Base-by-base conservation (phyloP, 2,113 vertebrate genomes). In the Cettia cetti region DNA sequence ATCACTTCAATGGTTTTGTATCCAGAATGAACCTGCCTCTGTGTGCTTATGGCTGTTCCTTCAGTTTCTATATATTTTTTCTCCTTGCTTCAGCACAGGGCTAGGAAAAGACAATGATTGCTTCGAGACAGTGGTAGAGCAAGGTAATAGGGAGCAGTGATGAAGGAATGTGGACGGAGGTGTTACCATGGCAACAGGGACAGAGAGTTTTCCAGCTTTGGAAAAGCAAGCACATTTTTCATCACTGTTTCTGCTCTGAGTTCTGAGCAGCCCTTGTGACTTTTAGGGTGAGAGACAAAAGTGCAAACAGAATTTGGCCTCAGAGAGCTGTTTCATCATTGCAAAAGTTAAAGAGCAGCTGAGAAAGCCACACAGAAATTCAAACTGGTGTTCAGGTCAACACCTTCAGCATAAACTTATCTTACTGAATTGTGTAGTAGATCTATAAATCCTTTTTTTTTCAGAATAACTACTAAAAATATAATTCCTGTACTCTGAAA, bases 181-280 rank as follows among this genome's bases (percentile, higher is more conserved):
- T 27, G 96, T 97, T 97, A 37, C 96, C 92, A 96, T 95, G 92
- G 83, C 93, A 96, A 98, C 94, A 11, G 76, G 84, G 83, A 92
- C 70, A 69, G 50, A 85, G 87, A 86, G 42, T 86, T 85, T 89
- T 71, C 89, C 74, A 71, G 86, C 61, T 92, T 75, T 85, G 78
- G 70, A 65, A 85, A 60, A 86, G 49, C 47, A 79, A 82, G 65
- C 2, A 3, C 40, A 59, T 84, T 93, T 88, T 76, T 82, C 92
- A 86, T 60, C 66, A n/a, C 40, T 24, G 60, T 39, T 79, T 80
- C 74, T 47, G 3, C 53, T 27, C 63, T 4, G 10, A 72, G 53
- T 44, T 63, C 70, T 23, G 33, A 57, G 81, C 44, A 88, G 70
- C 42, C 5, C 17, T 47, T 44, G 39, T 39, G 86, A 64, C 47